Percentiles rank a stretch among this genome's conserved stretches.
Evolutionary conservation across 2,113 vertebrate species (phyloP).

Genomic region (Corvus moneduloides): DNA sequence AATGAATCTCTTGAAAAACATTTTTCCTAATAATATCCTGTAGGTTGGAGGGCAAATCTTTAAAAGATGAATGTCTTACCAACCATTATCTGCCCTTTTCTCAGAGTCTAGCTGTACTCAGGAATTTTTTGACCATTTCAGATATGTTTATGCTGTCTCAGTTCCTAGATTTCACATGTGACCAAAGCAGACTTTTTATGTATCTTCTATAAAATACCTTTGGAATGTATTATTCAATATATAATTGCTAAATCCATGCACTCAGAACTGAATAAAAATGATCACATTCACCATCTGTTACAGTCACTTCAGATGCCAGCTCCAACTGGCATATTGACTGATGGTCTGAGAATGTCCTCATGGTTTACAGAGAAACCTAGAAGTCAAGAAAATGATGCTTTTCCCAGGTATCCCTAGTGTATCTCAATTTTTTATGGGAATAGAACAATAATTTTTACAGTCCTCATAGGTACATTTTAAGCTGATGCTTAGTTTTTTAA

Average conservation of each 20-base stretch:
- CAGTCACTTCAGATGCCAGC: neutral
- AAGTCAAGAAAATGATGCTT: neutral
- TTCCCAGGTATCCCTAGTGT: neutral
- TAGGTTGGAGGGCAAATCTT: neutral
- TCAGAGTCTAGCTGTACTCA: neutral
- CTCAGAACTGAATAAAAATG: neutral
- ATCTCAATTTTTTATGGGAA: neutral
- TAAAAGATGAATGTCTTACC: neutral
- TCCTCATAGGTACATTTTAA: neutral
- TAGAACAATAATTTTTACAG: neutral
- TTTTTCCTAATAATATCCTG: neutral
- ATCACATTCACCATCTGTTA: constrained; percentile 10
- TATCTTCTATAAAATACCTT: neutral
- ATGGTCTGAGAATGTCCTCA: neutral
- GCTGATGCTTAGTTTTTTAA: neutral
- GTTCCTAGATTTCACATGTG: neutral
- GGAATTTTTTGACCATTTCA: neutral
- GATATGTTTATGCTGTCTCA: neutral
- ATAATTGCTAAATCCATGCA: neutral
- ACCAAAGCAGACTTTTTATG: neutral
- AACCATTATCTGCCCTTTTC: neutral
- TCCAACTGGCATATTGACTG: neutral
- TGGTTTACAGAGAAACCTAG: neutral
- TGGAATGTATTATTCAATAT: neutral
- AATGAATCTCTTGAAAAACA: neutral